phyloP scores from a whole-genome alignment of 2,113 vertebrate genomes.

The Elachura formosa region DNA sequence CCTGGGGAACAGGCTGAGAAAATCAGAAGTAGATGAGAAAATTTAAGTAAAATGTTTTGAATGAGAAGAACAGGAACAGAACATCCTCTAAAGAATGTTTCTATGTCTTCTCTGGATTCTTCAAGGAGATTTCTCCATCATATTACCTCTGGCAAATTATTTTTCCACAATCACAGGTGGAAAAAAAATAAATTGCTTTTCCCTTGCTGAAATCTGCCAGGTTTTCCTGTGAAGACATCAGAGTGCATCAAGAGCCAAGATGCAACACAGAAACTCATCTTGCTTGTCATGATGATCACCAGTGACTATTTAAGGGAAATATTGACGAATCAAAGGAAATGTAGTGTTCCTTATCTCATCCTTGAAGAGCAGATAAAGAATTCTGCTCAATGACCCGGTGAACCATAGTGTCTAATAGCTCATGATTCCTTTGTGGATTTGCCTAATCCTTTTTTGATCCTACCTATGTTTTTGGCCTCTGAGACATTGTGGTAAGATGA shows the following conservation, averaged over 20 bases:
- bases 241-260: background rate
- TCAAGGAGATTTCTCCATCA: background rate
- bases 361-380: background rate
- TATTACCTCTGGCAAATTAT: background rate
- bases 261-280: background rate
- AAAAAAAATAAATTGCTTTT: background rate
- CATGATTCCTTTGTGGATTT: background rate
- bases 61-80: background rate
- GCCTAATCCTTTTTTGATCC: background rate
- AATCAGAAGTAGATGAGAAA: background rate
- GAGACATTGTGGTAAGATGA: background rate
- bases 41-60: background rate
- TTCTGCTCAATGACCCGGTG: background rate
- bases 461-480: background rate
- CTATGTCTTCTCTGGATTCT: background rate
- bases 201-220: background rate
- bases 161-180: background rate
- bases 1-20: background rate
- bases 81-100: rapidly evolving
- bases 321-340: background rate
- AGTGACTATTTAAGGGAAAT: background rate
- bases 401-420: background rate
- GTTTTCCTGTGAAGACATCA: background rate
- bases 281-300: background rate
- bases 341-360: background rate